Conservation (phyloP, 2,113 vertebrate species). For the Peromyscus californicus region DNA sequence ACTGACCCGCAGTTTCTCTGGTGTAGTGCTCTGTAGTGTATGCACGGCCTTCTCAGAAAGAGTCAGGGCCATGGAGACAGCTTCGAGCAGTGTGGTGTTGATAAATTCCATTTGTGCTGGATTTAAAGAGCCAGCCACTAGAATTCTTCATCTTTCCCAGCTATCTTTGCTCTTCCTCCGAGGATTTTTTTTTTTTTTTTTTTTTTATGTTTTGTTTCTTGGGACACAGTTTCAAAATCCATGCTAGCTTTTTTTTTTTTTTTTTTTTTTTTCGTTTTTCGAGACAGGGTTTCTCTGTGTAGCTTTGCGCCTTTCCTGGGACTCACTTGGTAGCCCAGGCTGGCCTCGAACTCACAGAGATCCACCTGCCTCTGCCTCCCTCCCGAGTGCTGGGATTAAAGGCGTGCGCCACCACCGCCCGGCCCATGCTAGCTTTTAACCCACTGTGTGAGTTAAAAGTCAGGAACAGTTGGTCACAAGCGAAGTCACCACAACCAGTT, state of each 20-base stretch:
- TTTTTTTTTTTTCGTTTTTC: no score
- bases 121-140: background rate
- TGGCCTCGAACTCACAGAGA: no score
- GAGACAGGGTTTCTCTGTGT: no score
- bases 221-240: background rate
- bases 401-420: no score
- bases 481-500: background rate
- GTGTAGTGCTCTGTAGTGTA: background rate
- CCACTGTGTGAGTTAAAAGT: background rate
- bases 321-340: no score
- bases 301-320: no score
- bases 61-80: background rate
- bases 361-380: no score
- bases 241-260: background rate
- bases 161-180: background rate
- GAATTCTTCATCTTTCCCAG: background rate
- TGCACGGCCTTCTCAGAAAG: background rate
- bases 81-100: background rate
- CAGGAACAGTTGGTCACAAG: no score
- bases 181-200: background rate
- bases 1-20: background rate
- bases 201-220: background rate
- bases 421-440: background rate
- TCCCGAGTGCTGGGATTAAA: no score
- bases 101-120: background rate